Base-by-base conservation (phyloP, 1,140 invertebrate genomes). In the Drosophila mojavensis region DNA sequence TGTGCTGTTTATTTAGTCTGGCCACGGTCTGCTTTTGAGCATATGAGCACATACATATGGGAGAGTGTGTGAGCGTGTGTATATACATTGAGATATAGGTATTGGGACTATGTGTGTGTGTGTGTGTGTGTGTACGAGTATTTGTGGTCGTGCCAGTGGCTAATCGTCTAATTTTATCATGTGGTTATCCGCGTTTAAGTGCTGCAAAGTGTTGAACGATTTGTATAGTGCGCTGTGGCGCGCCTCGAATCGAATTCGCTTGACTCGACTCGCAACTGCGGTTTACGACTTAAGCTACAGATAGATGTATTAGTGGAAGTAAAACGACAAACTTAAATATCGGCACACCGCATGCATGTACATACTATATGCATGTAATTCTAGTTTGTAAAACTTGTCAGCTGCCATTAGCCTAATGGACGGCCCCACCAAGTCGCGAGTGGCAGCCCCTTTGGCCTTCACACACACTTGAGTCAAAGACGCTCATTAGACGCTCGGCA, bases 111-210 rank as follows among this genome's bases (percentile, higher is more conserved):
- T 17, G 17, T 48, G 61, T 54, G 55, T 73, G 50, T 47, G 62
- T 61, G 54, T 11, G 43, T 73, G 48, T 77, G 53, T 65, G 59
- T 63, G 51, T 55, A 70, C 13, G 17, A 43, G 53, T 59, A 60
- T 50, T 71, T 81, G 64, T 75, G 83, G 83, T 50, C 56, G 43
- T 54, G 33, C 50, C 62, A 72, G 71, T 74, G 76, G 84, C 76
- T 86, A 86, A 86, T 86, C 83, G 84, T 86, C 79, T 86, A 86
- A 83, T 86, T 86, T 86, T 86, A 88, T 86, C 83, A 88, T 86
- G 83, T 89, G 83, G 84, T 86, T 86, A 88, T 79, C 58, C 76
- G 61, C 80, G 82, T 83, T 86, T 86, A 88, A 86, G 84, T 88
- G 84, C 79, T 75, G 50, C 66, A 58, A 86, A 86, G 83, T 86